Base-by-base conservation (phyloP, 2,888 invertebrate genomes). In the Folsomia manolachei region DNA sequence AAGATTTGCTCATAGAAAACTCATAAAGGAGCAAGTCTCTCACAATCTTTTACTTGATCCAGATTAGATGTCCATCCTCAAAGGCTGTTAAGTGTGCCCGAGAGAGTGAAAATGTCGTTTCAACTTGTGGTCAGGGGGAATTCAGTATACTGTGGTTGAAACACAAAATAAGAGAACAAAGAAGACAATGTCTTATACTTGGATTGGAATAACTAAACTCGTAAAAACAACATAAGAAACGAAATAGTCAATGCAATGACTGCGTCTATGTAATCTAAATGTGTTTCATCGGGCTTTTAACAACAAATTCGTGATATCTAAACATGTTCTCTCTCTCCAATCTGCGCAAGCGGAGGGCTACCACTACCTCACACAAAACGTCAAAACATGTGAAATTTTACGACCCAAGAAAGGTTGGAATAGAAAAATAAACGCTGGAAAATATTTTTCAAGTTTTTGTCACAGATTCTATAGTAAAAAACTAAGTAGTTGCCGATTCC, bases 21-120 rank as follows among this genome's bases (percentile, higher is more conserved):
- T 27, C 63, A 63, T 63, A 63, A 63, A 63, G 39, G 14, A 14
- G 39, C n/a, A n/a, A n/a, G n/a, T n/a, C n/a, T n/a, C 14, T 39
- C 39, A 14, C 39, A 39, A 39, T 39, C 39, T 39, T 39, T 39
- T 39, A 39, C 39, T 39, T 39, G 39, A 39, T 39, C 39, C 39
- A 39, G 39, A 39, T 39, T 4, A 39, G 39, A 39, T 39, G 39
- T 39, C 39, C 39, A 39, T 39, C 39, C 39, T 39, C 39, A 39
- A n/a, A 19, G 56, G 56, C 18, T 21, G 56, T 56, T 56, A 56
- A 56, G 56, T 56, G 56, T 56, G 56, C 56, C 56, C 56, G 19
- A 56, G 56, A 56, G 56, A 56, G 19, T 56, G 21, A 4, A 56
- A 56, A 56, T 21, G 56, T 56, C 56, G 7, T 56, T 21, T n/a